Evolutionary conservation across 2,888 invertebrate genomes (phyloP).

Genomic region (Chorisops tibialis): DNA sequence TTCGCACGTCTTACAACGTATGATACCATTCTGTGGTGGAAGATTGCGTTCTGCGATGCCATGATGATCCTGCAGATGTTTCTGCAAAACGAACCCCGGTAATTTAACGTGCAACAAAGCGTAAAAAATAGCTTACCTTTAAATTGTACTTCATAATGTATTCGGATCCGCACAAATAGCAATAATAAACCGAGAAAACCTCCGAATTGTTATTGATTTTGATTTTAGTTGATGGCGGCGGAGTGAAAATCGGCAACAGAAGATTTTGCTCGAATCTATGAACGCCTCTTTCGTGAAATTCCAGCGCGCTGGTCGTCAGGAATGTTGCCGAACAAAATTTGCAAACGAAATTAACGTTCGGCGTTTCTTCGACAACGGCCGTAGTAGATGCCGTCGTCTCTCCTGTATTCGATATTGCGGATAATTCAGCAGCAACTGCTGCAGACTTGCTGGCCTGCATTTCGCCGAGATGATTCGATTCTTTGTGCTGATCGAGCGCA

Average conservation of each 20-base stretch:
- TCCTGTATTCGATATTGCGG: neutral
- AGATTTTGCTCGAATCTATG: constrained; percentile 38
- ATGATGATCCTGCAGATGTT: constrained; percentile 58
- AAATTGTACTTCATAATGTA: constrained; percentile 66
- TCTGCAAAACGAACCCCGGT: constrained; percentile 44
- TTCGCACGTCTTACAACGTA: constrained; percentile 63
- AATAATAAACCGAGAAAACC: constrained; percentile 55
- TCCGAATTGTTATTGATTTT: constrained; percentile 55
- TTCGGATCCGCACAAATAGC: constrained; percentile 63
- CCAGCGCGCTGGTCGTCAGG: constrained; percentile 25
- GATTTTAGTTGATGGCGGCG: constrained; percentile 57
- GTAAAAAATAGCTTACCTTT: constrained; percentile 49
- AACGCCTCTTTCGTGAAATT: constrained; percentile 27
- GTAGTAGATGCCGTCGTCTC: neutral
- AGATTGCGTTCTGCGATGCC: constrained; percentile 54
- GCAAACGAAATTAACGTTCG: constrained; percentile 2
- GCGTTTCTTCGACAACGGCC: no score
- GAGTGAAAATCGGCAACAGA: constrained; percentile 53
- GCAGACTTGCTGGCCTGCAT: neutral
- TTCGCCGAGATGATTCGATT: constrained; percentile 34
- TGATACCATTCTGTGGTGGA: constrained; percentile 54
- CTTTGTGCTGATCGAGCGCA: constrained; percentile 27
- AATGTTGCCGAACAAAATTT: constrained; percentile 26
- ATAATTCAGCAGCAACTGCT: neutral
- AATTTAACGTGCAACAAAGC: neutral